These are phyloP conservation scores for Entosphenus tridentatus DNA, from an alignment of 2,113 vertebrate genomes.

Conservation along the genomic window DNA sequence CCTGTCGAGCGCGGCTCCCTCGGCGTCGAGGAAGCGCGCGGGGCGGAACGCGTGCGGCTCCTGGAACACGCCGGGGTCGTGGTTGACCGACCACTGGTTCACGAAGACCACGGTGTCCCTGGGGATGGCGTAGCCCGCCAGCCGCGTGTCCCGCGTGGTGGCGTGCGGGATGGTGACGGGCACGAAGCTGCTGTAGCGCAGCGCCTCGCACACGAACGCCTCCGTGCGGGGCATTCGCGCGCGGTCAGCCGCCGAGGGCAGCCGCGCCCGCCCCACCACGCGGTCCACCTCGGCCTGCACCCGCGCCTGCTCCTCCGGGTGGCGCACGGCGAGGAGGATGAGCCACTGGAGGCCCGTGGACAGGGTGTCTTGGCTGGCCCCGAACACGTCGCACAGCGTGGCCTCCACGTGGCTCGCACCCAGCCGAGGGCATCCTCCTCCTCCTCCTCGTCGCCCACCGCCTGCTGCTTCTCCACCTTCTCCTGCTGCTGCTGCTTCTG, in stretches of 20 bases:
- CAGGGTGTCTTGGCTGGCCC: conserved; percentile 46
- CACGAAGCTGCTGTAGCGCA: conserved; percentile 54
- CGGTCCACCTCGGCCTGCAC: conserved; percentile 38
- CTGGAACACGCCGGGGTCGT: conserved; percentile 36
- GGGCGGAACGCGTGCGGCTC: conserved; percentile 42
- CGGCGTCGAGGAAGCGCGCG: conserved; percentile 26
- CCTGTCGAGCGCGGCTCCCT: conserved; percentile 20
- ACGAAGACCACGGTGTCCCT: conserved; percentile 49
- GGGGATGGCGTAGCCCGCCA: conserved; percentile 41
- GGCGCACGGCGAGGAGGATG: conserved; percentile 33
- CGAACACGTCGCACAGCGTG: conserved; percentile 39
- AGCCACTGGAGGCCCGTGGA: conserved; percentile 41
- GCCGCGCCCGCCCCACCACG: conserved; percentile 29
- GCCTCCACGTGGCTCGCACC: conserved; percentile 30
- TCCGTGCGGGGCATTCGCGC: conserved; percentile 27
- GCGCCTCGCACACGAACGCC: conserved; percentile 47
- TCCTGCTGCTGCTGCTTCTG: conserved; percentile 12
- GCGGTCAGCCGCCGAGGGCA: conserved; percentile 30
- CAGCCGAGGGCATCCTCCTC: conserved; percentile 16
- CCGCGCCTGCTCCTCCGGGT: conserved; percentile 28
- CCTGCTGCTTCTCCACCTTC: conserved; percentile 17
- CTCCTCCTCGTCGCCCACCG: conserved; percentile 15
- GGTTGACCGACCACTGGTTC: conserved; percentile 64
- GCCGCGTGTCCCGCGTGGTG: conserved; percentile 36
- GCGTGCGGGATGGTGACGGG: conserved; percentile 56